These are phyloP conservation scores for Tolypeutes matacus DNA, from an alignment of 2,797 vertebrate species.

Conservation along the genomic window DNA sequence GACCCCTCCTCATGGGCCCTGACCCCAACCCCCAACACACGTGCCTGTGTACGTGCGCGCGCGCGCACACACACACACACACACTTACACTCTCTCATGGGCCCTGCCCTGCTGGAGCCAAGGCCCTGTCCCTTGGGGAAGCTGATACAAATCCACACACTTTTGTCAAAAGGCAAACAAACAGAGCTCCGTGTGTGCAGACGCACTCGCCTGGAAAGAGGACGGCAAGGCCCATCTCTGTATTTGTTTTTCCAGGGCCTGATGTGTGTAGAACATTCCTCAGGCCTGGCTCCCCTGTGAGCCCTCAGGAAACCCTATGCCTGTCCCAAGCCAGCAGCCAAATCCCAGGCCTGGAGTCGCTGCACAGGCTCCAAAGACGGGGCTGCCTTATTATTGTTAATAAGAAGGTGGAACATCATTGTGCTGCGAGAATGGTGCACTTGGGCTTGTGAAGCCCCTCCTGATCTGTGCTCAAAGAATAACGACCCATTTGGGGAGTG, in stretches of 20 bases:
- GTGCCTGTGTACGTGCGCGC: too few relatives aligned
- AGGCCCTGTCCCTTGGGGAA: constrained; percentile 22
- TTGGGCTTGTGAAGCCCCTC: neutral
- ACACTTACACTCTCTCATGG: neutral
- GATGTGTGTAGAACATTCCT: constrained; percentile 88
- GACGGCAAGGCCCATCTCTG: constrained; percentile 88
- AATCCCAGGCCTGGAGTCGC: constrained; percentile 35
- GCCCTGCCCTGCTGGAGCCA: neutral
- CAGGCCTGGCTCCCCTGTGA: constrained; percentile 41
- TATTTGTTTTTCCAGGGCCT: constrained; percentile 93
- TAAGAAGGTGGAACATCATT: neutral
- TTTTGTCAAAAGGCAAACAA: constrained; percentile 87
- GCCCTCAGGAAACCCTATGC: constrained; percentile 63
- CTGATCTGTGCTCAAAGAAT: neutral
- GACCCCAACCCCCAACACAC: too few relatives aligned
- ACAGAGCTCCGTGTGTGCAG: constrained; percentile 91
- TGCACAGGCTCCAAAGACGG: neutral
- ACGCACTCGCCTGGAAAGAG: constrained; percentile 88
- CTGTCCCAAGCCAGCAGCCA: constrained; percentile 44
- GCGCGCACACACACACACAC: too few relatives aligned
- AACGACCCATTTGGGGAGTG: accelerated
- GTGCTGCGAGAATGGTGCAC: accelerated
- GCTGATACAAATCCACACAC: constrained; percentile 66
- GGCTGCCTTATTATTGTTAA: neutral
- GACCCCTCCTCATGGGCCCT: neutral